Base-by-base conservation (phyloP, 2,797 vertebrate species). In the Phyllotis vaccarum region DNA sequence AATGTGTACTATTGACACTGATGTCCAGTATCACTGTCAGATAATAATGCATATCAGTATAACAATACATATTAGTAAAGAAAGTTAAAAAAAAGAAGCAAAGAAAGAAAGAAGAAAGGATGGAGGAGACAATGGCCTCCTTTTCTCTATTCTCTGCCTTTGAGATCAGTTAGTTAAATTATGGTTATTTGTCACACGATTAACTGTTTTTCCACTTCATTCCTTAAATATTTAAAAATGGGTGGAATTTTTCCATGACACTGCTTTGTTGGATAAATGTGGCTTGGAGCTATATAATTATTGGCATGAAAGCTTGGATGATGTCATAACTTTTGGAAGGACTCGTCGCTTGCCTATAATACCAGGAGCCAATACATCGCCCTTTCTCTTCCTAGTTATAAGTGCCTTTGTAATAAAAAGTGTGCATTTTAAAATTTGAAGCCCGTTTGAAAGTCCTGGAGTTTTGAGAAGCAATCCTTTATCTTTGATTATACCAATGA, bases 191-290 rank as follows among this genome's bases (percentile, higher is more conserved):
- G 24, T 66, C n/a, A 58, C 16, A 68, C 6, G 37, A 1, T 64
- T 76, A 14, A 54, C 12, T 27, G 76, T 60, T 54, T 68, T 46
- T 8, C 6, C 37, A 8, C 72, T 87, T 85, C 13, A 40, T 83
- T 91, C 49, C 49, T 88, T 52, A 89, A 60, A 66, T 34, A 11
- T 86, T 93, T 95, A 13, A 37, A 94, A 82, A 78, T 27, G 64
- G 10, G 2, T 76, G 24, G 12, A 83, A 34, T 89, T 17, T 85
- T 91, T 37, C 31, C 11, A 62, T 68, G 29, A 40, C 13, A 89
- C 8, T 0, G 1, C n/a, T 86, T 17, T 74, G 2, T 86, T 72
- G 24, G 29, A 37, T 68, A 82, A 72, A 89, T 19, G 3, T 52
- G 70, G 5, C 3, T 7, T 70, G 24, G 13, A 56, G 37, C 49